Evolutionary conservation across 1,140 invertebrate species (phyloP), one percentile per base, ranked within the genome.

Genomic region (Subanguina moxae): DNA sequence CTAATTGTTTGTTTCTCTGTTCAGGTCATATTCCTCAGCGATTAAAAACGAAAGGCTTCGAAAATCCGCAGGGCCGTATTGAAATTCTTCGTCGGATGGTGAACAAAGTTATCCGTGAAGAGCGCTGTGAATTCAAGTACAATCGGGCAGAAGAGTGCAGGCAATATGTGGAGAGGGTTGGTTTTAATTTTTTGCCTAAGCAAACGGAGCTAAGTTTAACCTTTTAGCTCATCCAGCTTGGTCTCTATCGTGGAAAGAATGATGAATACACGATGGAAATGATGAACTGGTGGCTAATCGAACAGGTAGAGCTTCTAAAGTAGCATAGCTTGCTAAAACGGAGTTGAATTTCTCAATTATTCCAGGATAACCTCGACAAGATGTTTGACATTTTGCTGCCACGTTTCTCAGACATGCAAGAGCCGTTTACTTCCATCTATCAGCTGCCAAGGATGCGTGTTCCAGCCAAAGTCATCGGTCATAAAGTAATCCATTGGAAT

Each of bases 261-360:
- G 78, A 79, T 62, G 74, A 70, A n/a, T 78, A 81, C 58, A 79
- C 78, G 17, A 52, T 64, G 5, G 76, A 79, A 61, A 80, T 81
- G 77, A 62, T 82, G 48, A 52, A 78, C 19, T 79, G 78, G 78
- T 79, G 77, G 77, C 38, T 79, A 11, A 68, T 70, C 23, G 79
- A 79, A 57, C 67, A 71, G 38, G 71, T 69, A 46, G n/a, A n/a
- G n/a, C n/a, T n/a, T n/a, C n/a, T n/a, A n/a, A n/a, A n/a, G n/a
- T n/a, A 42, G 28, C 15, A 13, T 11, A 11, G 15, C 57, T 58
- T 19, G 21, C 11, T 11, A 21, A 58, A 23, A 23, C 57, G 57
- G 11, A 11, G 15, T 11, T 42, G 21, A 58, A 11, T 58, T 21
- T 42, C 9, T 42, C n/a, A n/a, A n/a, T n/a, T n/a, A 23, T 61